Base-by-base conservation (phyloP, 2,888 invertebrate genomes). In the Drosophila peninsularis region DNA sequence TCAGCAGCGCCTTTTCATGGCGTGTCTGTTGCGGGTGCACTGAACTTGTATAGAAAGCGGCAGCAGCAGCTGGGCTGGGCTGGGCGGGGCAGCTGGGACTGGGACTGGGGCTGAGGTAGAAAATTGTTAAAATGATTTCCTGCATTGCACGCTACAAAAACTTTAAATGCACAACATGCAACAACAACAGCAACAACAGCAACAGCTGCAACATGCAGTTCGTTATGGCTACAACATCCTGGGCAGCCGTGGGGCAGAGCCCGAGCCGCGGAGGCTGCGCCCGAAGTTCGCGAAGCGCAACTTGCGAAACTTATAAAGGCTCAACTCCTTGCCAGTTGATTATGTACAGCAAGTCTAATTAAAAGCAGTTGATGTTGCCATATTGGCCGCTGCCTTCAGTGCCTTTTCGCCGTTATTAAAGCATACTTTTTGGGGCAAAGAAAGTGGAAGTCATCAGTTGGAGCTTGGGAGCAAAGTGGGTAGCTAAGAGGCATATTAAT, bases 71-170 rank as follows among this genome's bases (percentile, higher is more conserved):
- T 6, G 21, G 13, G 42, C 42, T n/a, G 36, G 24, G 30, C 30
- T 10, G 10, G 30, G 5, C 36, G 6, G 50, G 24, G 24, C 19
- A 36, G 37, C 37, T 5, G n/a, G n/a, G n/a, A n/a, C n/a, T n/a
- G 24, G n/a, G 34, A 11, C 30, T 11, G 47, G n/a, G 17, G 56
- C 49, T 34, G 76, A 66, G 80, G 73, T 56, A 57, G 75, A 83
- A 85, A 88, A 86, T 80, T 86, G 86, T 86, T 83, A 86, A 88
- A 86, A 86, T 86, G 78, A 88, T 86, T 86, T 86, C 86, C 85
- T 86, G 82, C 86, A 81, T 75, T 82, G 86, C 86, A 81, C 71
- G 82, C 85, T 82, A 80, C 85, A 75, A 62, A 65, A 80, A 85
- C 87, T 82, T 83, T 82, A 87, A 83, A 87, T 84, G 87, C 84